Evolutionary conservation across 2,888 invertebrate species (phyloP), one percentile per base, ranked within the genome.

Genomic region (Trachelus tabidus): DNA sequence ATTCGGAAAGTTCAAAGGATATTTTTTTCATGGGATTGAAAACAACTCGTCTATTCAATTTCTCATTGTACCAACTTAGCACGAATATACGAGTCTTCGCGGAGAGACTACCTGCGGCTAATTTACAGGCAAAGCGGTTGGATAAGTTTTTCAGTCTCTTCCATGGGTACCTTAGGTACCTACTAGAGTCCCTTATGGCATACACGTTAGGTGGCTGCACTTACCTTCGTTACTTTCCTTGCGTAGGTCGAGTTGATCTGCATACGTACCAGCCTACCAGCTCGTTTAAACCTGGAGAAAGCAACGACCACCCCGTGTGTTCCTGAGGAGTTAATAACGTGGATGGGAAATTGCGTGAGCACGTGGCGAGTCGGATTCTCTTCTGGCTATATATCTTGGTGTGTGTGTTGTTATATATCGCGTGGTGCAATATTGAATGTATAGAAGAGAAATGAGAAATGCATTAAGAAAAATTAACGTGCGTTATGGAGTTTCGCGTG

Each of bases 21-120:
- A 23, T 56, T 40, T 23, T 56, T 56, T 23, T 9, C 3, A 56
- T 56, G 23, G 56, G 23, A 23, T 9, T 37, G 12, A 23, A 56
- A 56, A 23, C 23, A 56, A 40, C 2, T 56, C 23, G 4, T 40
- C 15, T 15, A 40, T 40, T 15, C 4, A 6, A 15, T 40, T 40
- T 40, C 15, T 56, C 56, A 23, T 56, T 9, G 40, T 40, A 56
- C 56, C 15, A 23, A 23, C 56, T 23, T 56, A 23, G 23, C 23
- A 56, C 56, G 6, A 79, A 80, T 83, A 78, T 81, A 85, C 83
- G 78, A 79, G 82, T 79, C 77, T 80, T 82, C 86, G 82, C 71
- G 81, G 76, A 80, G 82, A 85, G 82, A 85, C 84, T 86, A 86
- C 86, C 86, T 83, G 85, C 83, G 83, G 84, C 81, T 86, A 86